phyloP scores from a whole-genome alignment of 2,113 vertebrate species.

The Lepidothrix coronata region DNA sequence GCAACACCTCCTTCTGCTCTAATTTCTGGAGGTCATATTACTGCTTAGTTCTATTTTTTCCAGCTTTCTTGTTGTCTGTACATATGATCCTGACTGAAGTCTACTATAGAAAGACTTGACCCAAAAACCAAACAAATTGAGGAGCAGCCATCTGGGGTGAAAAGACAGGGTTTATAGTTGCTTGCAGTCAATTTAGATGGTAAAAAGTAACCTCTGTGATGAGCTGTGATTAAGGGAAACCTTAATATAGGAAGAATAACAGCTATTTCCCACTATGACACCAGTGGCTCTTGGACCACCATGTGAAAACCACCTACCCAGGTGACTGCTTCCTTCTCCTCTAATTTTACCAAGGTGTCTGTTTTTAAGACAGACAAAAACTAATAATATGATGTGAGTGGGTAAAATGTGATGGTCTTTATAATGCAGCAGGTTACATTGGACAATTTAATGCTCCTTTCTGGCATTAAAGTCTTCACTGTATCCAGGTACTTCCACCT shows the following conservation, averaged over 20 bases:
- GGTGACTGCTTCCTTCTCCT: neutral
- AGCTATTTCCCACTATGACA: neutral
- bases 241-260: neutral
- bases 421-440: neutral
- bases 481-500: conserved; percentile 33
- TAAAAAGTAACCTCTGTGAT: neutral
- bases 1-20: conserved; percentile 8
- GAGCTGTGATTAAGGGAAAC: neutral
- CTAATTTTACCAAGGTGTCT: neutral
- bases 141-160: conserved; percentile 48
- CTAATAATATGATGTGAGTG: neutral
- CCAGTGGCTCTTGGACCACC: neutral
- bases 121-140: conserved; percentile 9
- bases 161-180: neutral
- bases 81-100: conserved; percentile 3
- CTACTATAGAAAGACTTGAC: conserved; percentile 5
- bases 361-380: neutral
- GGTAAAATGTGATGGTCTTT: neutral
- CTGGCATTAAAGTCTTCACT: neutral
- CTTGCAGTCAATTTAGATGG: neutral
- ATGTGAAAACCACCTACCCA: neutral
- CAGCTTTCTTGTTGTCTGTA: neutral
- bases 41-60: neutral
- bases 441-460: neutral
- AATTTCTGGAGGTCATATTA: conserved; percentile 41